Base-by-base conservation (phyloP, 2,888 invertebrate species). In the Calameuta pallipes region DNA sequence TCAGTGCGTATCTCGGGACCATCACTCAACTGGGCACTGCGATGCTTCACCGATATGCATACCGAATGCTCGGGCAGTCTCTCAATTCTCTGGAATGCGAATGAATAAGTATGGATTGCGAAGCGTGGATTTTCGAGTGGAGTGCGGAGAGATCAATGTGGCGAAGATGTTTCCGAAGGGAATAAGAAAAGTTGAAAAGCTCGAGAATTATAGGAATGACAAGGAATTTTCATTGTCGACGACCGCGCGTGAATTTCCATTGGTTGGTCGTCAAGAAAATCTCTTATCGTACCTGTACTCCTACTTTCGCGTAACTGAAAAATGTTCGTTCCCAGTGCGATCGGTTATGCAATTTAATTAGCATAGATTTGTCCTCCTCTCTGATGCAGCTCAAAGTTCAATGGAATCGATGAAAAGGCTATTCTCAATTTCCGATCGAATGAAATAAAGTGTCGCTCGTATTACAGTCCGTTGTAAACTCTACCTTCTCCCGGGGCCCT, bases 1-100 rank as follows among this genome's bases (percentile, higher is more conserved):
- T 85, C 84, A 86, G 86, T 84, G 89, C 89, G 87, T 87, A 86
- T 86, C 88, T 81, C 80, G 75, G 80, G 84, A 83, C 81, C 82
- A 85, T 84, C 85, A 81, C 84, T 82, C 86, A 83, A 81, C 30
- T 36, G 33, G 74, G n/a, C 74, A 35, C 4, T 15, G 74, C 74
- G 74, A 74, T 30, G 79, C n/a, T 80, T 76, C 71, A 74, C 75
- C 15, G 68, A 73, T 71, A 80, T 80, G 68, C 56, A 76, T 75
- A 75, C 81, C 56, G 35, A 33, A 75, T 70, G 70, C 75, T 73
- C 36, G 83, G 81, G 71, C 78, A 82, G 79, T 79, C 78, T 78
- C 81, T 81, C 82, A 84, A 82, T 80, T 82, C 83, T 76, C 74
- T 84, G 87, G 86, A 87, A 87, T 88, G 85, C 84, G 84, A 87